phyloP scores from a whole-genome alignment of 2,888 invertebrate genomes.

The Galerucella pusilla region DNA sequence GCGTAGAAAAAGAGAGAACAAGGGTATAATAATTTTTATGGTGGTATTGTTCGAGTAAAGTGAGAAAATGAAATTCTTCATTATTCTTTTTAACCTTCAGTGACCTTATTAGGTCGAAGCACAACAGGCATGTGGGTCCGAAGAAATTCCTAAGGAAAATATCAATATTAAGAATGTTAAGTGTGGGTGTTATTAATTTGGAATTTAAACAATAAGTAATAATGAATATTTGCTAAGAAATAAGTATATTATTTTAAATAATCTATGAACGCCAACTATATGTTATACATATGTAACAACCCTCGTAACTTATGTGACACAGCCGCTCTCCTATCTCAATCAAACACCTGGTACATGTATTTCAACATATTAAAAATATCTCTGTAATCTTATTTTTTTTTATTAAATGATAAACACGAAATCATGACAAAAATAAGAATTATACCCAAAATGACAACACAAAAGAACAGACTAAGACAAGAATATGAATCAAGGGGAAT shows the following conservation, averaged over 20 bases:
- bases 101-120: slow-evolving; percentile 26
- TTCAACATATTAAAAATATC: background rate
- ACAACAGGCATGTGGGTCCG: slow-evolving; percentile 14
- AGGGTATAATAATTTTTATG: slow-evolving; percentile 12
- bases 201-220: background rate
- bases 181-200: slow-evolving; percentile 6
- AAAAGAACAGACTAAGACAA: background rate
- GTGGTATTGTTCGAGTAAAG: slow-evolving; percentile 25
- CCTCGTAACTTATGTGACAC: too few relatives aligned
- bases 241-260: too few relatives aligned
- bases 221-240: background rate
- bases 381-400: background rate
- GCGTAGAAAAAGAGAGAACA: background rate
- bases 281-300: too few relatives aligned
- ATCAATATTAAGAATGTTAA: background rate
- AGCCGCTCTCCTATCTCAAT: too few relatives aligned
- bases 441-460: background rate
- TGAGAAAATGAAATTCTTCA: slow-evolving; percentile 24
- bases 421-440: background rate
- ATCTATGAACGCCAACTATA: too few relatives aligned
- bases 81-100: slow-evolving; percentile 21
- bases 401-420: background rate
- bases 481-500: background rate
- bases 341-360: background rate
- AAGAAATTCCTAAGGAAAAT: background rate